Percentiles rank a stretch among this genome's conserved stretches.
phyloP scores from a whole-genome alignment of 2,113 vertebrate species.

The Pachyramphus minor region DNA sequence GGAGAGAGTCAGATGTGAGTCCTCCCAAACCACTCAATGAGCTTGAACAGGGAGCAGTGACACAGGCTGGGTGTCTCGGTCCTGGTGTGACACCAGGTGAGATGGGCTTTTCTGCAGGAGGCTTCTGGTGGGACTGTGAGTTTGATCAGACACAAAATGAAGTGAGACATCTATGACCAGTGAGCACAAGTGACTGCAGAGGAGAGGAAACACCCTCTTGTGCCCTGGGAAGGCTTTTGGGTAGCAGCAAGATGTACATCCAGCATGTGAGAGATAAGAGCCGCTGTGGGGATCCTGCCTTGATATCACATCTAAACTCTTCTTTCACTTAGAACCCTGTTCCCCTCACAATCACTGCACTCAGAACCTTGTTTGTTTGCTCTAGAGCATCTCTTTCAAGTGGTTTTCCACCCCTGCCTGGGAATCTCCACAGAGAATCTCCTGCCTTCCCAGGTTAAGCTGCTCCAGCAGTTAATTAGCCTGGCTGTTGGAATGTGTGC shows the following conservation, averaged over 20 bases:
- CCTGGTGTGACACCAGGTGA: not conserved
- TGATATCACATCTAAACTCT: not conserved
- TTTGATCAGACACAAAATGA: not conserved
- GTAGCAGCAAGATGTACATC: not conserved
- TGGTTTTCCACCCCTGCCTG: not conserved
- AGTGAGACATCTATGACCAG: rapidly evolving
- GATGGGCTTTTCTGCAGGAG: not conserved
- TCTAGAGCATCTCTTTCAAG: not conserved
- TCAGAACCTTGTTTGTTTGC: not conserved
- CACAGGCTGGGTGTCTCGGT: not conserved
- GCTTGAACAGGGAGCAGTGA: not conserved
- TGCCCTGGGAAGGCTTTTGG: not conserved
- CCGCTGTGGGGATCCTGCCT: rapidly evolving
- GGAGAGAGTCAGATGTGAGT: not conserved
- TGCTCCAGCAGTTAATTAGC: not conserved
- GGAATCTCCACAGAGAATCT: not conserved
- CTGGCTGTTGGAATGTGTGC: not conserved
- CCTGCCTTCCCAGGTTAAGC: not conserved
- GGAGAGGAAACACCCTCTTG: not conserved
- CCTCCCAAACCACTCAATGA: not conserved
- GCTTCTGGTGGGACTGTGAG: not conserved
- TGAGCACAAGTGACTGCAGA: not conserved
- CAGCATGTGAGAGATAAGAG: not conserved
- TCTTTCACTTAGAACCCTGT: rapidly evolving
- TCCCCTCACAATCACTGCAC: not conserved